Evolutionary conservation across 2,888 invertebrate species (phyloP).

Genomic region (Holacanthella duospinosa): DNA sequence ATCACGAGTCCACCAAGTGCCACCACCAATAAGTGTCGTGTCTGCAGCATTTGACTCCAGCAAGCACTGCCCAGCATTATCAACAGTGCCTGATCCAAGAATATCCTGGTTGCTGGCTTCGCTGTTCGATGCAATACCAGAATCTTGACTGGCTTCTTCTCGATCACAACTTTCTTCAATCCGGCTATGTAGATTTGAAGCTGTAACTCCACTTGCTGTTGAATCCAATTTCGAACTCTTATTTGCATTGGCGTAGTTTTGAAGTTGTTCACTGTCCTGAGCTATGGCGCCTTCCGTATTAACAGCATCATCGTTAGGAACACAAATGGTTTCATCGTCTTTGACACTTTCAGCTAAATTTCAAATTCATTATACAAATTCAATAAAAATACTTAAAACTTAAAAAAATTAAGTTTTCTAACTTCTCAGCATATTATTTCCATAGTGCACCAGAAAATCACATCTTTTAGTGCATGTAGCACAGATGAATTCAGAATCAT

Average conservation of each 20-base stretch:
- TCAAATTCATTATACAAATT: too few relatives aligned
- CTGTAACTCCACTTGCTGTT: neutral
- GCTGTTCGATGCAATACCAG: neutral
- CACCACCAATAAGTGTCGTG: neutral
- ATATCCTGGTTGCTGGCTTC: too few relatives aligned
- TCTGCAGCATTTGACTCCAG: neutral
- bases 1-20: conserved; percentile 8
- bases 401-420: neutral
- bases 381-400: too few relatives aligned
- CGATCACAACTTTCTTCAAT: neutral
- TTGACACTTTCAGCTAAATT: neutral
- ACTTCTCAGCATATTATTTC: conserved; percentile 31
- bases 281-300: too few relatives aligned
- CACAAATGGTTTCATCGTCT: too few relatives aligned
- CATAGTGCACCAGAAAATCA: conserved; percentile 63
- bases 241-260: too few relatives aligned
- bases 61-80: neutral
- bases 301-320: too few relatives aligned
- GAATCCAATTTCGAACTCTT: neutral
- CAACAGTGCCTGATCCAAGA: neutral
- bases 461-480: conserved; percentile 63
- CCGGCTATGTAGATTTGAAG: too few relatives aligned
- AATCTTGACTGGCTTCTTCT: neutral
- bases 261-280: too few relatives aligned
- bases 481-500: conserved; percentile 65